Percentiles rank a stretch among this genome's conserved stretches.
phyloP scores from a whole-genome alignment of 2,797 vertebrate species.

The Distichodus sexfasciatus region DNA sequence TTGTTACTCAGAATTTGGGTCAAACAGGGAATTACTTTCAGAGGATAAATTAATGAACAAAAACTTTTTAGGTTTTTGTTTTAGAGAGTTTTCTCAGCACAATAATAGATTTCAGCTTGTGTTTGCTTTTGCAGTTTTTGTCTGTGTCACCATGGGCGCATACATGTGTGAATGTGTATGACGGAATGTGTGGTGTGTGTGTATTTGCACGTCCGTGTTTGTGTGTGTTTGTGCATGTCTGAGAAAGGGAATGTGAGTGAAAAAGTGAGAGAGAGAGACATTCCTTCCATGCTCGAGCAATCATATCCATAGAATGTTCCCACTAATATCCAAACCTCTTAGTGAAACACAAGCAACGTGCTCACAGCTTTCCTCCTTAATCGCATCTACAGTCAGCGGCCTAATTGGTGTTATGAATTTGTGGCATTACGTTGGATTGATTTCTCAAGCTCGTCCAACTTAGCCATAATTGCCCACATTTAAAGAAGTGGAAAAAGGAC shows the following conservation, averaged over 20 bases:
- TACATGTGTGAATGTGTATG: not conserved
- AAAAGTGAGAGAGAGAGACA: not conserved
- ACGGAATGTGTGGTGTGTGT: not conserved
- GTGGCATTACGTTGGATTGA: not conserved
- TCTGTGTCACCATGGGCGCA: not conserved
- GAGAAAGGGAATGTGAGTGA: not conserved
- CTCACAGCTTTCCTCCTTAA: slow-evolving; percentile 5
- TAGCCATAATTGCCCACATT: not conserved
- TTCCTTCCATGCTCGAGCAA: not conserved
- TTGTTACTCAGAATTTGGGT: slow-evolving; percentile 31
- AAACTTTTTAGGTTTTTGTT: not conserved
- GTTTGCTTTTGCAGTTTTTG: not conserved
- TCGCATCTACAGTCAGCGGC: slow-evolving; percentile 7
- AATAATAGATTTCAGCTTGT: not conserved
- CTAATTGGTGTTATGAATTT: slow-evolving; percentile 16
- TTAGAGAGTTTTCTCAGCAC: not conserved
- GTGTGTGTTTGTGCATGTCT: not conserved
- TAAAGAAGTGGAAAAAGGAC: not conserved
- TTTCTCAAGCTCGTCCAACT: not conserved
- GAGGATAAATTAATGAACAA: not conserved
- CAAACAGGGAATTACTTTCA: slow-evolving; percentile 13
- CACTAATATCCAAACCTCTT: not conserved
- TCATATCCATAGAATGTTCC: slow-evolving; percentile 4
- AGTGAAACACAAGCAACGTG: not conserved
- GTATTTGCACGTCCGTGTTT: not conserved